Base-by-base conservation (phyloP, 2,888 invertebrate species). In the Ariolimax columbianus region DNA sequence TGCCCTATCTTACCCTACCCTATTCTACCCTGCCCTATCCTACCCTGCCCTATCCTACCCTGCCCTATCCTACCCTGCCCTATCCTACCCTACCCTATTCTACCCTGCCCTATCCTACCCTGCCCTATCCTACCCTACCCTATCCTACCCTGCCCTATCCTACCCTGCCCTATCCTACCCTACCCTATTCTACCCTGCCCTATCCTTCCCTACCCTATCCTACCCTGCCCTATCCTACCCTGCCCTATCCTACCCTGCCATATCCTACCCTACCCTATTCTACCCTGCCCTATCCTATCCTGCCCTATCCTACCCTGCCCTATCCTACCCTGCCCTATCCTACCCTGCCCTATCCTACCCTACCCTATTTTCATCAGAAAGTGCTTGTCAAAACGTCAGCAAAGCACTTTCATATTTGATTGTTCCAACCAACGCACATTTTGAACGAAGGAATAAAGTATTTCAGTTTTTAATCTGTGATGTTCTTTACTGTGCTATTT, bases 91-190 rank as follows among this genome's bases (percentile, higher is more conserved):
- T 77, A 77, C 40, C 77, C 51, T 77, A 77, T 30, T 47, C 77
- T 77, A 47, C 43, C 47, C 77, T 77, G 43, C 43, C 77, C 77
- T 77, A 77, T n/a, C 77, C 23, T 77, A 77, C n/a, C 77, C 77
- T 77, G 14, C 43, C 77, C 47, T 77, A 26, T 77, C 77, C 77
- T 77, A 77, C 19, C 77, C 77, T 66, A 30, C 30, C 77, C 47
- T 77, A 77, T 77, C 77, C 77, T 77, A 47, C 43, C 77, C n/a
- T 77, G n/a, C n/a, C 43, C 36, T 73, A 36, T 17, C 47, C 72
- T 73, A 23, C 33, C 59, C 72, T 82, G 26, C 55, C 73, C 72
- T 47, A 38, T 30, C 23, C 72, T 82, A 72, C 30, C 73, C 55
- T 59, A 38, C 14, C 73, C 72, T 73, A 23, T 51, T 47, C 66